Evolutionary conservation across 2,113 vertebrate species (phyloP).

Genomic region (Corapipo altera): DNA sequence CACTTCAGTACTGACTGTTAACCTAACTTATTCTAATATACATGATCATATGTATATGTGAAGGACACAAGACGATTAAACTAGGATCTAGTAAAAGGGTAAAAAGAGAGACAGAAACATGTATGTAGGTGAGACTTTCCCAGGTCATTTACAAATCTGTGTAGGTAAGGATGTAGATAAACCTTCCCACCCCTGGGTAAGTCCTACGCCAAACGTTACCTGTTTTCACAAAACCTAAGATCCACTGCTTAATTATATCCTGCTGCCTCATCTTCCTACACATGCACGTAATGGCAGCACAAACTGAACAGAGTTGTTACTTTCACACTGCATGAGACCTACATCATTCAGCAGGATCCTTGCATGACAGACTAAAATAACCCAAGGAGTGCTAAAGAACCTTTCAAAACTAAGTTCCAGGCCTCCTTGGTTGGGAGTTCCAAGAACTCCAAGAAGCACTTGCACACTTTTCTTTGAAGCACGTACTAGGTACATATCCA

Average conservation of each 20-base stretch:
- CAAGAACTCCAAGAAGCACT: background rate
- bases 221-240: background rate
- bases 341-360: background rate
- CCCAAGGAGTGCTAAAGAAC: background rate
- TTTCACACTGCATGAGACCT: background rate
- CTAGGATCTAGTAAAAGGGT: background rate
- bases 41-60: accelerated
- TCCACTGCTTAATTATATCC: background rate
- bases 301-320: background rate
- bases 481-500: background rate
- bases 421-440: background rate
- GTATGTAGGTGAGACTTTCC: background rate
- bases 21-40: background rate
- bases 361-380: background rate
- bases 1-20: background rate
- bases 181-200: background rate
- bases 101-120: background rate
- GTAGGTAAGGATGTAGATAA: accelerated
- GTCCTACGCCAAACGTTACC: background rate
- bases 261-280: background rate
- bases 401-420: background rate
- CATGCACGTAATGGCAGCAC: accelerated
- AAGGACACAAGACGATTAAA: background rate
- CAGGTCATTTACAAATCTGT: background rate
- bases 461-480: background rate